phyloP scores from a whole-genome alignment of 2,797 vertebrate species.

The Megalops cyprinoides region DNA sequence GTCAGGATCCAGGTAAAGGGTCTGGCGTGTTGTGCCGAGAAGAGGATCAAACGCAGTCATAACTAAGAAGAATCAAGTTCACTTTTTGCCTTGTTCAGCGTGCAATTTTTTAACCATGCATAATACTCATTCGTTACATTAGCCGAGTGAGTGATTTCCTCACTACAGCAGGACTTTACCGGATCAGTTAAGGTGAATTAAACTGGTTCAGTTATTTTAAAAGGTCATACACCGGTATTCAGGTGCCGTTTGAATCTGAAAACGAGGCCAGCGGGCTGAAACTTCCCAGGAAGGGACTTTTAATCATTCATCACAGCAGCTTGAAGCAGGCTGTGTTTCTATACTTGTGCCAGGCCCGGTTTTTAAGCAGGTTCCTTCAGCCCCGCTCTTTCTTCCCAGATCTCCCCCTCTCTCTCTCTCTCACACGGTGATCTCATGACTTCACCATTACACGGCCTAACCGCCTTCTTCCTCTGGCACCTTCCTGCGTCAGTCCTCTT shows the following conservation, averaged over 20 bases:
- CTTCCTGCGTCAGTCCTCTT: not conserved
- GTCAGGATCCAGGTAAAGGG: constrained; percentile 6
- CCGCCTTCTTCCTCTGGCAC: not conserved
- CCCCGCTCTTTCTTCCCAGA: not conserved
- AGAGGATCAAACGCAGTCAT: no score
- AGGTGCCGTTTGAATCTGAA: not conserved
- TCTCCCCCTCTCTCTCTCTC: not conserved
- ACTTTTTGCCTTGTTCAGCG: no score
- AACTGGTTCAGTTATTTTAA: not conserved
- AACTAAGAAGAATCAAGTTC: no score
- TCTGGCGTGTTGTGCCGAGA: not conserved
- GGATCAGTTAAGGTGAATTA: no score
- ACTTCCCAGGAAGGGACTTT: not conserved
- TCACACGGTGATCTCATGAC: not conserved
- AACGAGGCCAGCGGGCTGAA: not conserved
- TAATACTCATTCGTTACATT: no score
- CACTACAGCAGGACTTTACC: no score
- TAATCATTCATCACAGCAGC: not conserved
- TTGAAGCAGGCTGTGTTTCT: not conserved
- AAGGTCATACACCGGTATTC: not conserved
- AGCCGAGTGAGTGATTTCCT: no score
- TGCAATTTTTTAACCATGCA: no score
- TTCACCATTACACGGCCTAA: not conserved
- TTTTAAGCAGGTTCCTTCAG: not conserved
- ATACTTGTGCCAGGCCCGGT: not conserved